phyloP scores from a whole-genome alignment of 2,888 invertebrate genomes.

The Apamea epomidion region DNA sequence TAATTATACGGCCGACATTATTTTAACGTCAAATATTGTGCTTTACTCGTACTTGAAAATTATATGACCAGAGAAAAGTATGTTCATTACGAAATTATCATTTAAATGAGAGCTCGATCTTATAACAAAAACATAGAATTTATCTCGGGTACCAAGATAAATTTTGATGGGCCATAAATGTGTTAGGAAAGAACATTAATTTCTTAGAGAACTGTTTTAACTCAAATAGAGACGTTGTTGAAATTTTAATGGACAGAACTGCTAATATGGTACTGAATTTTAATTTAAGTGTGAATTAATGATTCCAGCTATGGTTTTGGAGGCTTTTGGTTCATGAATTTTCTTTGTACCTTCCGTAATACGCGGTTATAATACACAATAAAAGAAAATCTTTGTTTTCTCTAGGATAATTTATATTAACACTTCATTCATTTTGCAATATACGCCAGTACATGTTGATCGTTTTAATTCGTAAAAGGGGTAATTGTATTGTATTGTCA shows the following conservation, averaged over 20 bases:
- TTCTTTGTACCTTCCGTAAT: not conserved
- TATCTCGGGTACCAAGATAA: constrained; percentile 30
- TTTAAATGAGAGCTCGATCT: constrained; percentile 2
- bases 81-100: not conserved
- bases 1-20: too few species aligned
- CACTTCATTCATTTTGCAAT: not conserved
- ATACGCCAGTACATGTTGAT: too few species aligned
- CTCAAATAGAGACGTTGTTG: constrained; percentile 54
- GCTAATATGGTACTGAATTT: constrained; percentile 54
- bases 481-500: too few species aligned
- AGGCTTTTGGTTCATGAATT: not conserved
- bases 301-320: constrained; percentile 2
- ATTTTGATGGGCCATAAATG: constrained; percentile 59
- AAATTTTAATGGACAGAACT: constrained; percentile 57
- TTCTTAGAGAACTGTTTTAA: constrained; percentile 53
- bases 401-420: not conserved
- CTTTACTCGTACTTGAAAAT: not conserved
- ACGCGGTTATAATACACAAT: not conserved
- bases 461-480: too few species aligned
- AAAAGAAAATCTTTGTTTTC: not conserved
- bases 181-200: constrained; percentile 59
- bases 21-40: not conserved
- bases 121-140: constrained; percentile 25
- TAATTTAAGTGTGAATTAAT: constrained; percentile 48
- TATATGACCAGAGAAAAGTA: not conserved